A percentile compares a stretch with the other conserved stretches of the same genome.
phyloP scores from a whole-genome alignment of 1,140 invertebrate genomes.

The Artemia franciscana region DNA sequence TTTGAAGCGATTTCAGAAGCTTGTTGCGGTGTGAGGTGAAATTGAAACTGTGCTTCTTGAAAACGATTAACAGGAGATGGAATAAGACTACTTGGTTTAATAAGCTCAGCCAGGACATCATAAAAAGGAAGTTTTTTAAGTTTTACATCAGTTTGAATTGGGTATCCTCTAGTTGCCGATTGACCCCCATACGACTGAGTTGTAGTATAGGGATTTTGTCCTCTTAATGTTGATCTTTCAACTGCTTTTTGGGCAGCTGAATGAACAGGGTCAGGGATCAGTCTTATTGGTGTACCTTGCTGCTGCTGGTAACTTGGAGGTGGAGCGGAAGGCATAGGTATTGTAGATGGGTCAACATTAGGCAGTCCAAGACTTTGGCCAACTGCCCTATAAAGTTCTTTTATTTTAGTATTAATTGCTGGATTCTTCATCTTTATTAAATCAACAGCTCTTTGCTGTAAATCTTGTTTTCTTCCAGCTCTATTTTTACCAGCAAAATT shows the following conservation, averaged over 20 bases:
- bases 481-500: conserved; percentile 62
- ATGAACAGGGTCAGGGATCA: neutral
- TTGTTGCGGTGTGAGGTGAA: conserved; percentile 76
- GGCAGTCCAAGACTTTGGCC: conserved; percentile 27
- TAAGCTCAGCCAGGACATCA: conserved; percentile 57
- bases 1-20: conserved; percentile 62
- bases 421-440: conserved; percentile 43
- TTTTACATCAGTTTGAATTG: conserved; percentile 69
- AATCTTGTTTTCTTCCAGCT: conserved; percentile 60
- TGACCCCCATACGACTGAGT: neutral
- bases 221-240: neutral
- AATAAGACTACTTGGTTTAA: conserved; percentile 58
- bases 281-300: conserved; percentile 3
- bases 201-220: neutral
- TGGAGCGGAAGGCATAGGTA: neutral
- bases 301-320: conserved; percentile 2
- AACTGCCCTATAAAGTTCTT: conserved; percentile 49
- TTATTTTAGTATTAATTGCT: conserved; percentile 48
- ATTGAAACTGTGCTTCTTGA: conserved; percentile 63
- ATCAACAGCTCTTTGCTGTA: conserved; percentile 50
- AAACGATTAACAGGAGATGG: conserved; percentile 44
- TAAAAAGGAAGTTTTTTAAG: conserved; percentile 80
- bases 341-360: neutral
- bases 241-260: conserved; percentile 5
- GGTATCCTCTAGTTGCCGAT: conserved; percentile 19